A percentile compares a stretch with the other conserved stretches of the same genome.
Evolutionary conservation across 2,888 invertebrate genomes (phyloP).

Genomic region (Mechanitis messenoides): DNA sequence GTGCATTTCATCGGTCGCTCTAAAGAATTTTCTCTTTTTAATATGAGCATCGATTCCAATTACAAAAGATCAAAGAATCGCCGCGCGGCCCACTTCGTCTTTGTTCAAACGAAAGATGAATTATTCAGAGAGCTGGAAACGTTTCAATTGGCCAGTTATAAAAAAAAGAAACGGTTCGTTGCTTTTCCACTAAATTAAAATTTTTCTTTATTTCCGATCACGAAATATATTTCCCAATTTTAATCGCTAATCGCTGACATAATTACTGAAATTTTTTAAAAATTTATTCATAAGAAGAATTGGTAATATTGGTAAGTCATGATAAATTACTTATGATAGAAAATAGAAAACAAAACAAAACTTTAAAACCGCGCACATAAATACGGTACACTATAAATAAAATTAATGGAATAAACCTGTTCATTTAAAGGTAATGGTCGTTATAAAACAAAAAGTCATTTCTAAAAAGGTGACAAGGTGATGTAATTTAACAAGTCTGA

Average conservation of each 20-base stretch:
- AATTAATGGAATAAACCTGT: neutral
- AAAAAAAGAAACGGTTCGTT: constrained; percentile 76
- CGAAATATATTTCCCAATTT: constrained; percentile 47
- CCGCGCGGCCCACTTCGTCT: constrained; percentile 75
- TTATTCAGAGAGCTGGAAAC: constrained; percentile 77
- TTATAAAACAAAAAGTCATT: constrained; percentile 25
- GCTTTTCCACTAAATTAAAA: constrained; percentile 75
- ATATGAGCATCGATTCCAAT: constrained; percentile 78
- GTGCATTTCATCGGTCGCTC: constrained; percentile 70
- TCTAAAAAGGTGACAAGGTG: constrained; percentile 32
- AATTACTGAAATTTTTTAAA: constrained; percentile 1
- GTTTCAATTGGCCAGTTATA: constrained; percentile 77
- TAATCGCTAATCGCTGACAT: constrained; percentile 22
- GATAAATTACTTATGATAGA: neutral
- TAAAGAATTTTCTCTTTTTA: constrained; percentile 73
- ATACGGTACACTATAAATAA: constrained; percentile 2
- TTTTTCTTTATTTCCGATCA: constrained; percentile 67
- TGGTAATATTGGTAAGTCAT: neutral
- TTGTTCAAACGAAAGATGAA: constrained; percentile 77
- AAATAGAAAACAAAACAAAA: neutral
- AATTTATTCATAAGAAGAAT: neutral
- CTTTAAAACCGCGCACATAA: no score
- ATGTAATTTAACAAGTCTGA: constrained; percentile 53
- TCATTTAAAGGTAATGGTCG: constrained; percentile 6
- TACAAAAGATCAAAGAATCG: constrained; percentile 78